Evolutionary conservation across 37 sponge, comb jelly and placozoan species (phyloP).

Genomic region (Aplysina aerophoba): DNA sequence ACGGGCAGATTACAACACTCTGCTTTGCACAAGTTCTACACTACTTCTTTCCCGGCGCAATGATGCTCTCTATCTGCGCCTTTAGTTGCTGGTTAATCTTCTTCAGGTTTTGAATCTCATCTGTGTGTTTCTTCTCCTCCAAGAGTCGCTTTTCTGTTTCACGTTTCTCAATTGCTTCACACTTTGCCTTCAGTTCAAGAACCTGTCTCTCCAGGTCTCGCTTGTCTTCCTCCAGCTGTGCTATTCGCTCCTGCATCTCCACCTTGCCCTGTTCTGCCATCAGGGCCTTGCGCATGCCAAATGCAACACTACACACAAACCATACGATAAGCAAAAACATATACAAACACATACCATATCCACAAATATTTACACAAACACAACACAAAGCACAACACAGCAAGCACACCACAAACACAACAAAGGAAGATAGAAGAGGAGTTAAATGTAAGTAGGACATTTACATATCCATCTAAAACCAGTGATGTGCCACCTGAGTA

Average conservation of each 20-base stretch:
- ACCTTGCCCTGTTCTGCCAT: conserved; percentile 97
- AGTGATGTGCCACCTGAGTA: neutral
- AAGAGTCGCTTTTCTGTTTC: conserved; percentile 90
- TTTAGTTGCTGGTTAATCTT: conserved; percentile 97
- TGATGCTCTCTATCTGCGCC: conserved; percentile 97
- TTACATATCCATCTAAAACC: too few relatives aligned
- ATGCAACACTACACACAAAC: conserved; percentile 77
- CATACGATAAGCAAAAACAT: too few relatives aligned
- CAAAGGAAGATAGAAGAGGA: too few relatives aligned
- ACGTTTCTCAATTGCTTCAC: conserved; percentile 96
- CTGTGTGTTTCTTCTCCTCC: conserved; percentile 95
- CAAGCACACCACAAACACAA: too few relatives aligned
- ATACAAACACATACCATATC: too few relatives aligned
- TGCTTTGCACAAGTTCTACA: neutral
- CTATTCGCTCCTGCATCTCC: conserved; percentile 87
- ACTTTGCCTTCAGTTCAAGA: conserved; percentile 85
- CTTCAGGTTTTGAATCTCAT: conserved; percentile 92
- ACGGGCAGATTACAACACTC: neutral
- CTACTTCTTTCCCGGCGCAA: conserved; percentile 94
- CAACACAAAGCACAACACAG: too few relatives aligned
- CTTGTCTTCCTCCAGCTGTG: conserved; percentile 79
- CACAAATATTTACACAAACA: too few relatives aligned
- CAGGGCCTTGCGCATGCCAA: conserved; percentile 97
- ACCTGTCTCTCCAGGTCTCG: conserved; percentile 83
- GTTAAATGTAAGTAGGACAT: too few relatives aligned